phyloP scores from a whole-genome alignment of 2,888 invertebrate genomes.

The Hydropsyche betteni region DNA sequence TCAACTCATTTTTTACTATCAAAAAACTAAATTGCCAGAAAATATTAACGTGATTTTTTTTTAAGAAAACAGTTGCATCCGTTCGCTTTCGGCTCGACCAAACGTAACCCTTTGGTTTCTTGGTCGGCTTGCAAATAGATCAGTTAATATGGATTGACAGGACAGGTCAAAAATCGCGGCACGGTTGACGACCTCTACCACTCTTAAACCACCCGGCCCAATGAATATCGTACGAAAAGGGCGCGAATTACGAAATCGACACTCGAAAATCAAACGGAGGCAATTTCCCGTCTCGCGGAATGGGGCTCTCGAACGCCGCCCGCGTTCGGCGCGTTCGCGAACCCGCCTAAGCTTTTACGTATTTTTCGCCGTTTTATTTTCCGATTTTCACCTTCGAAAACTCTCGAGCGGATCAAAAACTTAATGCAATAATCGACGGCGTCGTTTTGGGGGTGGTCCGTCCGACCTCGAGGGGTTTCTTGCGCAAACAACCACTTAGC shows the following conservation, averaged over 20 bases:
- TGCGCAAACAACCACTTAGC: conserved; percentile 17
- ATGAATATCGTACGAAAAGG: no score
- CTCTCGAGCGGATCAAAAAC: no score
- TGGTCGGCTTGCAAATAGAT: conserved; percentile 5
- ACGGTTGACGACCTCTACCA: neutral
- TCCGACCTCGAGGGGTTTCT: neutral
- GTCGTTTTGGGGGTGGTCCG: no score
- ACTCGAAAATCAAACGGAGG: conserved; percentile 23
- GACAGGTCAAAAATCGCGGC: neutral
- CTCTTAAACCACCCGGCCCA: no score
- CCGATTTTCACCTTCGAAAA: neutral
- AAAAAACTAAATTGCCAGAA: no score
- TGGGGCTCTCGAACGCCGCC: neutral
- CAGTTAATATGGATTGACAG: conserved; percentile 3
- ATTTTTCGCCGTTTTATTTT: neutral
- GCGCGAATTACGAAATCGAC: conserved; percentile 3
- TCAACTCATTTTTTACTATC: no score
- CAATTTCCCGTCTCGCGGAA: conserved; percentile 28
- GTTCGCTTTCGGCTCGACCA: neutral
- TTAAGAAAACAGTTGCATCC: conserved; percentile 9
- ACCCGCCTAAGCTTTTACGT: no score
- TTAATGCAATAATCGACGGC: no score
- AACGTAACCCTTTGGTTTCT: neutral
- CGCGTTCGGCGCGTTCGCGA: neutral
- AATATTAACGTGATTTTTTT: neutral